Evolutionary conservation across 2,888 invertebrate genomes (phyloP).

Genomic region (Fragum sueziense): DNA sequence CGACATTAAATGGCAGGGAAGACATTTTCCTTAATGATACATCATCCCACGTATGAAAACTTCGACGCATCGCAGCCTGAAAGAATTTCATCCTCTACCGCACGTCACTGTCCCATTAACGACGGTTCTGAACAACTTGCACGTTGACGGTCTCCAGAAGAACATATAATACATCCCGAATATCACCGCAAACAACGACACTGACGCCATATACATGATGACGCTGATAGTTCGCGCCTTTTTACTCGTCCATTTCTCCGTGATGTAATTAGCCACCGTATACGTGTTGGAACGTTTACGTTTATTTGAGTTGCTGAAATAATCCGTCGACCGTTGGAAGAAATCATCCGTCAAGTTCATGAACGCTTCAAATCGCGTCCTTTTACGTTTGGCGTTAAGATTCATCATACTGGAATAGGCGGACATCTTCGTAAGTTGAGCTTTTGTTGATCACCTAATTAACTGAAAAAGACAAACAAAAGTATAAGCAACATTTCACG

Average conservation of each 20-base stretch:
- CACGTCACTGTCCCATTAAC: neutral
- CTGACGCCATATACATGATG: conserved; percentile 36
- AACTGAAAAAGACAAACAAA: too few relatives aligned
- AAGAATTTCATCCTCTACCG: neutral
- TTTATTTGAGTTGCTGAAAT: neutral
- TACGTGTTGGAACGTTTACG: conserved; percentile 15
- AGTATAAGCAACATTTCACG: too few relatives aligned
- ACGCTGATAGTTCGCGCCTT: conserved; percentile 48
- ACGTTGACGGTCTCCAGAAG: conserved; percentile 40
- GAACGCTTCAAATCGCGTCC: neutral
- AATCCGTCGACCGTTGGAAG: neutral
- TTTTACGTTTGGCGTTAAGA: neutral
- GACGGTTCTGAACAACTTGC: conserved; percentile 28
- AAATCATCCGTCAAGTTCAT: conserved; percentile 9
- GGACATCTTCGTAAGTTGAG: too few relatives aligned
- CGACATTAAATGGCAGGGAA: too few relatives aligned
- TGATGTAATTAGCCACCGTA: conserved; percentile 11
- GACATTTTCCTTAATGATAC: too few relatives aligned
- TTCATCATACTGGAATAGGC: neutral
- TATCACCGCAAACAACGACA: conserved; percentile 27
- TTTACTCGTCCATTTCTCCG: conserved; percentile 38
- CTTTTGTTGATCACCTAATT: too few relatives aligned
- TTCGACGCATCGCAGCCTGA: too few relatives aligned
- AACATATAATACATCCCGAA: conserved; percentile 43
- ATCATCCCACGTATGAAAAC: too few relatives aligned